Base-by-base conservation (phyloP, 30 jellyfish, hydroid and myxozoan genomes). In the Morbakka virulenta region DNA sequence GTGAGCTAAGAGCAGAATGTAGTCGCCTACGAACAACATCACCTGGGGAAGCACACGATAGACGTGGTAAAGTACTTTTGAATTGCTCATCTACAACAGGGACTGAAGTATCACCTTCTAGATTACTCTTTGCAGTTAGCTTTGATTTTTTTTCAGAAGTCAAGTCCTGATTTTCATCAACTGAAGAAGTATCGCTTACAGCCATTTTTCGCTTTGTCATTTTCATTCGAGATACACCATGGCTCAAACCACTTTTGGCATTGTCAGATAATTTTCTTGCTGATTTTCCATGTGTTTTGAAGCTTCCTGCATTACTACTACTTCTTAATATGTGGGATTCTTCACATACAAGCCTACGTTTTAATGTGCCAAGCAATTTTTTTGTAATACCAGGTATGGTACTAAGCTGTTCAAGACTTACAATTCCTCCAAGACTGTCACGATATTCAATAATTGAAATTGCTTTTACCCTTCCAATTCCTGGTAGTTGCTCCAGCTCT, bases 401-500 rank as follows among this genome's bases (percentile, higher is more conserved):
- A 12, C 47, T 77, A 20, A 91, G 72, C 53, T 91, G 96, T 2
- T 80, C 83, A 52, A 84, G 62, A 2, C 84, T 53, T 28, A 77
- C 69, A 36, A 67, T 82, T 33, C 88, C 89, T 1, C 96, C 93
- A 14, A 50, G 31, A 30, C 77, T 64, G 6, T 73, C 83, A 29
- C 98, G 88, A 36, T 84, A 82, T 28, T 84, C 95, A 11, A 85
- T 79, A n/a, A 91, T 80, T 22, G 85, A 68, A n/a, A 77, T 87
- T 27, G 98, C 98, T 70, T 91, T 91, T 23, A 64, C 62, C 61
- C 67, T 84, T 47, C 98, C 98, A 35, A 91, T 83, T 14, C 98
- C 98, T 14, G 98, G 98, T 12, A 91, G 95, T 68, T 78, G 34
- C 51, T 91, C 98, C 86, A 91, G 72, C 68, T 91, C 95, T 34